Evolutionary conservation across 2,797 vertebrate species (phyloP).

Genomic region (Rhinoraja longicauda): DNA sequence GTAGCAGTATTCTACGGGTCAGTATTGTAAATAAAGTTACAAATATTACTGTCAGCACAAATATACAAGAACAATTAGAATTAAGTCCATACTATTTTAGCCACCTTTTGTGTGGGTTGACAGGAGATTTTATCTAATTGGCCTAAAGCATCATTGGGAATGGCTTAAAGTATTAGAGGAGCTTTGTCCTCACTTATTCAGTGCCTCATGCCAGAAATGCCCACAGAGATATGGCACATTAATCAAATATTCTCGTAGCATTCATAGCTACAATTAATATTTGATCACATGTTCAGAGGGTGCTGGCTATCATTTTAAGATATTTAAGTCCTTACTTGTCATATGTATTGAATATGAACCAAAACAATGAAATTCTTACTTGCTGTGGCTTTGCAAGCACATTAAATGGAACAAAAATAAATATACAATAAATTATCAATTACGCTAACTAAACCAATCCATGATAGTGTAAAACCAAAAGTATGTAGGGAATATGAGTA

Average conservation of each 20-base stretch:
- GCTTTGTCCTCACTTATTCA: neutral
- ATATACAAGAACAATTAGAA: neutral
- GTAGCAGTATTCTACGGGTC: neutral
- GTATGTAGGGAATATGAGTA: too few relatives aligned
- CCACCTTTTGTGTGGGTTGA: too few relatives aligned
- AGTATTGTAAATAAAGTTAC: neutral
- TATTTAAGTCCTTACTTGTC: too few relatives aligned
- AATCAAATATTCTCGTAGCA: neutral
- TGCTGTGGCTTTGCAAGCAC: too few relatives aligned
- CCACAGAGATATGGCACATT: neutral
- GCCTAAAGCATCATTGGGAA: neutral
- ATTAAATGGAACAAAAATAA: too few relatives aligned
- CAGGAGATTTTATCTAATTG: neutral
- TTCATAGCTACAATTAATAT: neutral
- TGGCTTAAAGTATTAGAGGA: neutral
- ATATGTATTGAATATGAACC: too few relatives aligned
- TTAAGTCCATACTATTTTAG: neutral
- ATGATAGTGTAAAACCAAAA: too few relatives aligned
- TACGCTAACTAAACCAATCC: too few relatives aligned
- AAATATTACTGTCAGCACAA: neutral
- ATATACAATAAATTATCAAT: too few relatives aligned
- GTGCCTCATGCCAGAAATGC: neutral
- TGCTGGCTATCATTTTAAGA: neutral
- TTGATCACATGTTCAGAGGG: neutral
- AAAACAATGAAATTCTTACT: too few relatives aligned